Base-by-base conservation (phyloP, 2,888 invertebrate species). In the Taenaris catops region DNA sequence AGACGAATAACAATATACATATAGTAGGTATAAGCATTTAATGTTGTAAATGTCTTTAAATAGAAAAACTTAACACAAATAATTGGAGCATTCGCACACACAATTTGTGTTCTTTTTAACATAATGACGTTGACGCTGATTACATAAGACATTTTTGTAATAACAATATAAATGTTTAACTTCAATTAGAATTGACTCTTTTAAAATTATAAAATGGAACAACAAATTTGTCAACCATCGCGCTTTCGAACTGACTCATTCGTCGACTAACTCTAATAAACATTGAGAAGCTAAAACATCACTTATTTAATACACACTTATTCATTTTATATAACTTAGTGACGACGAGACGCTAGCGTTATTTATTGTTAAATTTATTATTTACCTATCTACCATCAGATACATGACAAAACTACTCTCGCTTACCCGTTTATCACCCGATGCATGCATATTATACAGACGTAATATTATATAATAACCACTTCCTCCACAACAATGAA, bases 191-290 rank as follows among this genome's bases (percentile, higher is more conserved):
- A n/a, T n/a, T n/a, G n/a, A n/a, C n/a, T n/a, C n/a, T n/a, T n/a
- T n/a, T n/a, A n/a, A n/a, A n/a, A n/a, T n/a, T n/a, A n/a, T n/a
- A n/a, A n/a, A n/a, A 10, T 9, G 29, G 5, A 23, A 34, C 57
- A 79, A 76, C 78, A 74, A 69, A 74, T 80, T 84, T 83, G 74
- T 86, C 79, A 75, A 59, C 56, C 80, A 78, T 54, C 76, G 71
- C 57, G 74, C 61, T 63, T 59, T 56, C 64, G 80, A 76, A 69
- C 73, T 65, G 84, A 78, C 86, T 63, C 86, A 86, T 80, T 73
- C 81, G 86, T 86, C 86, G 83, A 84, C 84, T 86, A 86, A 86
- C 79, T 76, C 84, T 86, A 86, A 84, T 48, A 71, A 81, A 83
- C 86, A 86, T 73, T 81, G 86, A 86, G 78, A 86, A 86, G 86